Evolutionary conservation across 2,888 invertebrate species (phyloP).

Genomic region (Pyrrhia umbra): DNA sequence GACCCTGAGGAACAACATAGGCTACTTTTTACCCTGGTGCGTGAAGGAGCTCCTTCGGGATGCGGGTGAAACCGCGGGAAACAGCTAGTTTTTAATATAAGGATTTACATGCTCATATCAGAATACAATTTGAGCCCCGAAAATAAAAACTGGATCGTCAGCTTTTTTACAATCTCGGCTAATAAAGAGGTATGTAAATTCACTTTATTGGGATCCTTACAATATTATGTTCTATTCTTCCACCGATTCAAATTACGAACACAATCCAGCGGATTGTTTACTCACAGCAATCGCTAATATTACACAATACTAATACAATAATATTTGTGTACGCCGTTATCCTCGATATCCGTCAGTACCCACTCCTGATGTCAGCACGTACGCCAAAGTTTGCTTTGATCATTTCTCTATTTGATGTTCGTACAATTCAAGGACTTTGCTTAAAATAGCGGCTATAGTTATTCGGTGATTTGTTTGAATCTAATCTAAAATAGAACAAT

Average conservation of each 20-base stretch:
- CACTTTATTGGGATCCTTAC: too few relatives aligned
- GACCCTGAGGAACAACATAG: too few relatives aligned
- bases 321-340: slow-evolving; percentile 30
- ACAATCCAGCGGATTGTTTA: neutral
- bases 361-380: slow-evolving; percentile 33
- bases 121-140: too few relatives aligned
- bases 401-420: slow-evolving; percentile 49
- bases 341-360: slow-evolving; percentile 28
- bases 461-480: slow-evolving; percentile 24
- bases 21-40: too few relatives aligned
- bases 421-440: slow-evolving; percentile 36
- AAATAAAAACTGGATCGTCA: neutral
- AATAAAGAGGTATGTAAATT: too few relatives aligned
- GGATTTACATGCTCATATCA: too few relatives aligned
- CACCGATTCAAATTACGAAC: neutral
- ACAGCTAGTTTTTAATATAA: too few relatives aligned
- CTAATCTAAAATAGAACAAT: slow-evolving; percentile 19
- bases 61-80: too few relatives aligned
- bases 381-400: slow-evolving; percentile 44
- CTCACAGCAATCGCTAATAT: slow-evolving; percentile 5
- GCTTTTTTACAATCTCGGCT: neutral
- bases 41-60: too few relatives aligned
- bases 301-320: slow-evolving; percentile 33
- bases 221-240: neutral
- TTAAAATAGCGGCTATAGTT: slow-evolving; percentile 38